Base-by-base conservation (phyloP, 2,888 invertebrate species). In the Acrobasis consociella region DNA sequence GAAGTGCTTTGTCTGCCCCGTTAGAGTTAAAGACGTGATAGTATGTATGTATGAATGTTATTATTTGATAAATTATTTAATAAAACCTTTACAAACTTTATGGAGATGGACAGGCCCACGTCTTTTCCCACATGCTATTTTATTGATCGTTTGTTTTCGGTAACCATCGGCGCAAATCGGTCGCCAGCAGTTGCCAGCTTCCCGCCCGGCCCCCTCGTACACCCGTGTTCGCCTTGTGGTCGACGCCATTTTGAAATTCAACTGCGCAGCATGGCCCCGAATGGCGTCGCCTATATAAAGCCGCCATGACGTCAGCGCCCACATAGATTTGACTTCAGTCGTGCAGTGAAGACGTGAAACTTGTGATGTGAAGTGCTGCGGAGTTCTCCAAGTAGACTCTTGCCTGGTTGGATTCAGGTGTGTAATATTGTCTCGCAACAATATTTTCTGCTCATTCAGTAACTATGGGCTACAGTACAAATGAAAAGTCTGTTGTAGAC, bases 361-460 rank as follows among this genome's bases (percentile, higher is more conserved):
- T 46, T 71, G 83, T 85, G 79, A 73, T 76, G 89, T 89, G 86
- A 76, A 77, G 86, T 88, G 86, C 72, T 76, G 70, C 75, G 74
- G 76, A 80, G 73, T 77, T 80, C 81, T 77, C 72, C 81, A 81
- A 79, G 77, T 81, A 80, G 73, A 49, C 55, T 60, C 73, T 82
- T 81, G 88, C 87, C 89, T 88, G 84, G 78, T 83, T 80, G 88
- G 89, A 90, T 90, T 79, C 89, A 91, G 91, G 91, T 91, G 90
- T 92, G 91, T 90, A 91, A 84, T 81, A 77, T 83, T 81, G 77
- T 82, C 76, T 75, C 80, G 78, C 80, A 77, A 78, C 83, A 84
- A 81, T 85, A 83, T 85, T 80, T 81, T 83, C 72, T 80, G 75
- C 77, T 77, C 80, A 70, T 61, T 71, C 64, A 67, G 62, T 72